Base-by-base conservation (phyloP, 2,113 vertebrate species). In the Aspidoscelis tigris region DNA sequence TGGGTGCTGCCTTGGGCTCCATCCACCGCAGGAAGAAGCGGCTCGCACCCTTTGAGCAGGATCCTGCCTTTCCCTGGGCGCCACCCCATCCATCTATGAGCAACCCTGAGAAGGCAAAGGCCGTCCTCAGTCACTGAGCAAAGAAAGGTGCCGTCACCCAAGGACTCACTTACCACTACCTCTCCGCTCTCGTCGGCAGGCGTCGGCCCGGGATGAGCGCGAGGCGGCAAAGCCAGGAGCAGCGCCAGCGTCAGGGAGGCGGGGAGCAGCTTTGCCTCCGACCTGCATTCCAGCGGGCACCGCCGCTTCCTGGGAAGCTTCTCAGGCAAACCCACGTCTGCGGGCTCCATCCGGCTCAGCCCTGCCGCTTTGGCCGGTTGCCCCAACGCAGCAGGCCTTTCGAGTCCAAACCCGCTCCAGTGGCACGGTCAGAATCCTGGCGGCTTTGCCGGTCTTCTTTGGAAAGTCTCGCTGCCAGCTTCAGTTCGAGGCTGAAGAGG, bases 91-190 rank as follows among this genome's bases (percentile, higher is more conserved):
- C 5, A 50, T 9, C 47, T 9, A 50, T 6, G 47, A 6, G 5
- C 47, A 50, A 50, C 47, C 8, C 47, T 50, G 8, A 50, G 47
- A 5, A 6, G 47, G 47, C 47, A 50, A 50, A 50, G 47, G 47
- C 5, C 8, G 47, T 50, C 47, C 47, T 50, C 47, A 50, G 47
- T 9, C 47, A 6, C 47, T 50, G 5, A 50, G 8, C 5, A 50
- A 50, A 9, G 47, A 50, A 50, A 50, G 47, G 47, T 9, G 47
- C 47, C 47, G 5, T 50, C 47, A 50, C 47, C 47, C 47, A 50
- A 55, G 64, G 47, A 41, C 47, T 22, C 7, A 83, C 86, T 87
- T 66, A 87, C 86, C 61, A 79, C 71, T 1, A 87, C 26, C 71
- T 87, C 86, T 11, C 39, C 86, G 1, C 70, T 79, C 24, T 83